These are phyloP conservation scores for Caenorhabditis wallacei DNA, from an alignment of 2,888 invertebrate genomes.

Conservation along the genomic window DNA sequence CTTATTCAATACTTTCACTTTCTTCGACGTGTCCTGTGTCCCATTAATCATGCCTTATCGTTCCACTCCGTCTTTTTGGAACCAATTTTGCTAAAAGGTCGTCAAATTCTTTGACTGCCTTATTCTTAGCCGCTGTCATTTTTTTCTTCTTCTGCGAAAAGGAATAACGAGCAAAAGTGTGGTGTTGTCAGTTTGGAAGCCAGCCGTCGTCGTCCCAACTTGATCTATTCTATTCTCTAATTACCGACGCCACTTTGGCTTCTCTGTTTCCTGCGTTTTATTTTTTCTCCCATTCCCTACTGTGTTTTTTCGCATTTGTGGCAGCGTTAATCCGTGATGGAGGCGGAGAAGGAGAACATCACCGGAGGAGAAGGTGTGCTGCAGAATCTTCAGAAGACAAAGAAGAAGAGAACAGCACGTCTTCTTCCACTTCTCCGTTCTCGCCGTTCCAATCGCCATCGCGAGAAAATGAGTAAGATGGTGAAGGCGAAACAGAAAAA, in stretches of 20 bases:
- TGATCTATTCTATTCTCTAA: constrained; percentile 61
- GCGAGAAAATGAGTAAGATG: constrained; percentile 53
- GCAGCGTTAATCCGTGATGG: constrained; percentile 43
- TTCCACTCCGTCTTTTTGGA: constrained; percentile 49
- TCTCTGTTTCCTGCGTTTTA: constrained; percentile 21
- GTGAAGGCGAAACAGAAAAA: constrained; percentile 65
- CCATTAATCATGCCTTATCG: constrained; percentile 61
- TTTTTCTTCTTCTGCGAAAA: constrained; percentile 41
- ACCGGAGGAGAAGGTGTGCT: constrained; percentile 2
- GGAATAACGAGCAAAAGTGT: constrained; percentile 56
- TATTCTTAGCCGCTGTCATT: constrained; percentile 34
- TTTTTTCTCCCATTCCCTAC: constrained; percentile 22
- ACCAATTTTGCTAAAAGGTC: constrained; percentile 64
- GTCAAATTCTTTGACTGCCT: constrained; percentile 39
- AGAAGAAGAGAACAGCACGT: not conserved
- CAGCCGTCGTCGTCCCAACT: constrained; percentile 42
- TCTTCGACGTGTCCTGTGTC: constrained; percentile 10
- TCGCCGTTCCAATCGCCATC: constrained; percentile 51
- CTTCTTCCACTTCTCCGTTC: constrained; percentile 26
- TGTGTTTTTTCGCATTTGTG: constrained; percentile 12
- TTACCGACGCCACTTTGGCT: constrained; percentile 50
- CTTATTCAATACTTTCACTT: constrained; percentile 20
- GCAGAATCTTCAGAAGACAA: not conserved
- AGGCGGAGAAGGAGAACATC: constrained; percentile 46
- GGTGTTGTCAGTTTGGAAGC: constrained; percentile 57